A percentile compares a stretch with the other conserved stretches of the same genome.
phyloP scores from a whole-genome alignment of 2,797 vertebrate genomes.

The Micropoecilia bifurca region DNA sequence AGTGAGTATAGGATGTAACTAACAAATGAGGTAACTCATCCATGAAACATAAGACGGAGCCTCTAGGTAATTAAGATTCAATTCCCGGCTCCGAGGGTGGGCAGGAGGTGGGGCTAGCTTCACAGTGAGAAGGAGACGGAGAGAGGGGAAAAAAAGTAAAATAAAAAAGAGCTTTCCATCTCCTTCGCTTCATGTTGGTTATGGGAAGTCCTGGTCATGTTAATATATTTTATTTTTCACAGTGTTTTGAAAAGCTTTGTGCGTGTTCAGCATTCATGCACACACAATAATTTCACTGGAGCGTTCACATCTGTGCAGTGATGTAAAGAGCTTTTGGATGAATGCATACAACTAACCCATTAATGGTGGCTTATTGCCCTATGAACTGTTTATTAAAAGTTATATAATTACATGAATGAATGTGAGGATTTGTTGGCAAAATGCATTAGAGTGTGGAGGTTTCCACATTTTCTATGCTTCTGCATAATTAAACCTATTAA shows the following conservation, averaged over 20 bases:
- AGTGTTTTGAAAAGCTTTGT: background rate
- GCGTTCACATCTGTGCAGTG: background rate
- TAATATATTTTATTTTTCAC: background rate
- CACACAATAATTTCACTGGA: background rate
- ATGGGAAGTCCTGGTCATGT: background rate
- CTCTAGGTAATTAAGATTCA: constrained; percentile 59
- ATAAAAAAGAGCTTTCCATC: constrained; percentile 9
- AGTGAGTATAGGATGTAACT: constrained; percentile 28
- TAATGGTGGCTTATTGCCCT: background rate
- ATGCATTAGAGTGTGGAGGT: background rate
- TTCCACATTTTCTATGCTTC: background rate
- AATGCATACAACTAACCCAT: background rate
- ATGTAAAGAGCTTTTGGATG: background rate
- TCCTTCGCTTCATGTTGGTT: background rate
- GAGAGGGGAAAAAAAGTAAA: background rate
- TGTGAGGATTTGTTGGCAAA: background rate
- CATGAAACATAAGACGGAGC: constrained; percentile 59
- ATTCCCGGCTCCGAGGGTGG: constrained; percentile 49
- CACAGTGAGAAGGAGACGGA: constrained; percentile 33
- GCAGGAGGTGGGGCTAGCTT: constrained; percentile 28
- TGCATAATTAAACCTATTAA: background rate
- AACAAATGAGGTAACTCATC: constrained; percentile 63
- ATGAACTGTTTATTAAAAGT: background rate
- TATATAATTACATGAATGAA: background rate
- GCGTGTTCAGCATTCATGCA: background rate